A percentile compares a stretch with the other conserved stretches of the same genome.
Conservation (phyloP, 2,113 vertebrate genomes). For the Chroicocephalus ridibundus region DNA sequence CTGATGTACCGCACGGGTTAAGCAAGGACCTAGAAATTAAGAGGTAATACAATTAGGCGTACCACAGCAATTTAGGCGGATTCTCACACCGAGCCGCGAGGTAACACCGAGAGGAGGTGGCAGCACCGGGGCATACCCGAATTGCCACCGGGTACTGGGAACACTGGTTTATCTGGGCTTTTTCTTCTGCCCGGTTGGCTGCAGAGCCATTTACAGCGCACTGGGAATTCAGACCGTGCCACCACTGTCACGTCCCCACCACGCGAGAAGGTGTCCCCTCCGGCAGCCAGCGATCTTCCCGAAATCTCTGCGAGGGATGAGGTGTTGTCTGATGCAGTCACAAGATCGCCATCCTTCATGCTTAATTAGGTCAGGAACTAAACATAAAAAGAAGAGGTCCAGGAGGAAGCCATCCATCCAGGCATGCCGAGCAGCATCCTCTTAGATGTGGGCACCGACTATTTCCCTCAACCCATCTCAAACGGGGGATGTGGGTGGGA, state of each 20-base stretch:
- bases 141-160: background rate
- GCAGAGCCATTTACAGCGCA: rapidly evolving
- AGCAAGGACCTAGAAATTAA: slow-evolving; percentile 4
- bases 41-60: background rate
- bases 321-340: background rate
- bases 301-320: rapidly evolving
- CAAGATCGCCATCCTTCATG: rapidly evolving
- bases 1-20: background rate
- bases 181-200: background rate
- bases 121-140: background rate
- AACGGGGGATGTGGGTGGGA: slow-evolving; percentile 1
- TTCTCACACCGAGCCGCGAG: background rate
- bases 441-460: background rate
- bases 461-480: background rate
- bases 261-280: background rate
- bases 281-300: background rate
- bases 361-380: background rate
- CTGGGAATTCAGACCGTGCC: rapidly evolving
- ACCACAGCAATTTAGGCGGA: rapidly evolving
- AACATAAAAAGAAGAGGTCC: background rate
- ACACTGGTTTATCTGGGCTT: background rate
- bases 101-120: background rate
- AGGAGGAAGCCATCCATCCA: background rate
- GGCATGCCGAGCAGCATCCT: background rate
- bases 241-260: rapidly evolving